Percentiles rank a stretch among this genome's conserved stretches.
phyloP scores from a whole-genome alignment of 2,888 invertebrate species.

The Drosophila subquinaria region DNA sequence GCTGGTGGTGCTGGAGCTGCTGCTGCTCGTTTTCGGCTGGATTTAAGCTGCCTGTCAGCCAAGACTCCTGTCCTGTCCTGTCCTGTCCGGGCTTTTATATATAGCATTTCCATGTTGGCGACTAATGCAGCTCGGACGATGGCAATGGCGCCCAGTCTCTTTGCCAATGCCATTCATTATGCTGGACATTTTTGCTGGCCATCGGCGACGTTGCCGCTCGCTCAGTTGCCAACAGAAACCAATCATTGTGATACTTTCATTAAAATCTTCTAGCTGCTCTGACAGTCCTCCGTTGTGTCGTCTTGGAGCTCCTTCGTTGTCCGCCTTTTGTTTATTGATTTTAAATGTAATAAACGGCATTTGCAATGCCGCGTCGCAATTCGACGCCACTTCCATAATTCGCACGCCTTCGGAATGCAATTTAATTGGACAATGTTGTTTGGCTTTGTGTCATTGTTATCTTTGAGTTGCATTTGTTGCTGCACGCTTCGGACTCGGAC shows the following conservation, averaged over 20 bases:
- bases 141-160: slow-evolving; percentile 74
- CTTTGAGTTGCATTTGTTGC: slow-evolving; percentile 48
- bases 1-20: slow-evolving; percentile 5
- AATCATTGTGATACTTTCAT: slow-evolving; percentile 82
- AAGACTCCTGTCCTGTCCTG: slow-evolving; percentile 59
- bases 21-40: slow-evolving; percentile 69
- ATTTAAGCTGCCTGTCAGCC: slow-evolving; percentile 81
- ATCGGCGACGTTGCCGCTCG: slow-evolving; percentile 47
- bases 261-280: slow-evolving; percentile 47
- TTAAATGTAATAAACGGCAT: slow-evolving; percentile 74
- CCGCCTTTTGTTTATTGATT: slow-evolving; percentile 67
- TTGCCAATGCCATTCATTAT: slow-evolving; percentile 80
- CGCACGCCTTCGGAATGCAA: slow-evolving; percentile 66
- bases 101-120: slow-evolving; percentile 80
- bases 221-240: slow-evolving; percentile 79
- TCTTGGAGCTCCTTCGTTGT: slow-evolving; percentile 20
- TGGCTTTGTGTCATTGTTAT: slow-evolving; percentile 64
- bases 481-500: slow-evolving; percentile 2
- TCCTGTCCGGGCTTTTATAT: slow-evolving; percentile 51
- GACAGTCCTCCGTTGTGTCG: background rate
- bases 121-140: slow-evolving; percentile 74
- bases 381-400: slow-evolving; percentile 65
- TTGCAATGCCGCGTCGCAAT: slow-evolving; percentile 42
- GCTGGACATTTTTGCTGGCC: slow-evolving; percentile 68
- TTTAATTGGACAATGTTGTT: slow-evolving; percentile 75